A percentile compares a stretch with the other conserved stretches of the same genome.
These are phyloP conservation scores for Anthopleura sola DNA, from an alignment of 64 coral and sea anemone species.

Conservation along the genomic window DNA sequence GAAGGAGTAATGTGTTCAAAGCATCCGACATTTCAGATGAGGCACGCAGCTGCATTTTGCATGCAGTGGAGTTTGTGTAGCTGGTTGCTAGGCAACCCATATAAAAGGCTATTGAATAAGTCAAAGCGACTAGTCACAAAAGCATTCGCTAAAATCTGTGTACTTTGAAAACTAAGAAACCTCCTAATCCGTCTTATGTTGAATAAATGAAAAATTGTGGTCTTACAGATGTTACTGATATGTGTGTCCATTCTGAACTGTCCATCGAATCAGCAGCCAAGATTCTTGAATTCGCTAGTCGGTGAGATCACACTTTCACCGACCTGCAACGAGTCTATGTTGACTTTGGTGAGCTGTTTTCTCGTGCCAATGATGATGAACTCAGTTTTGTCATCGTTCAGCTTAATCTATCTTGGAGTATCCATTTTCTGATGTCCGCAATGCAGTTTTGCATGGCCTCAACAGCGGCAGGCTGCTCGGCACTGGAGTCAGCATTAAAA, in stretches of 20 bases:
- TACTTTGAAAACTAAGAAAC: constrained; percentile 1
- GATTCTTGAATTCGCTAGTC: background rate
- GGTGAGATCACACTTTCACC: background rate
- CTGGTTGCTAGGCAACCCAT: too few relatives aligned
- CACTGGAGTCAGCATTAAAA: too few relatives aligned
- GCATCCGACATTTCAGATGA: too few relatives aligned
- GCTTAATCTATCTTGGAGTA: background rate
- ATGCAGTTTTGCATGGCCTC: background rate
- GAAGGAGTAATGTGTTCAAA: too few relatives aligned
- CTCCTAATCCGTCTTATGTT: constrained; percentile 26
- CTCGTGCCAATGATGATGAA: background rate
- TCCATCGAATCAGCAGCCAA: constrained; percentile 17
- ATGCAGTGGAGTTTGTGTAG: too few relatives aligned
- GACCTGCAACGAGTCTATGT: background rate
- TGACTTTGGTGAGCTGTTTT: background rate
- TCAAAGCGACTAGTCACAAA: constrained; percentile 19
- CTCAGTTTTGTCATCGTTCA: too few relatives aligned
- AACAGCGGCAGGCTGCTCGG: background rate
- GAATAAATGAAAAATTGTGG: constrained; percentile 22
- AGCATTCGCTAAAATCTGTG: background rate
- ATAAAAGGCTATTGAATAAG: constrained; percentile 20
- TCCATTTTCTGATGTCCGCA: background rate
- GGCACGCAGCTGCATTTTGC: too few relatives aligned
- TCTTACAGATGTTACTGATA: constrained; percentile 3
- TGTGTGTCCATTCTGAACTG: background rate